Conservation (phyloP, 2,797 vertebrate genomes). For the Tenualosa ilisha region DNA sequence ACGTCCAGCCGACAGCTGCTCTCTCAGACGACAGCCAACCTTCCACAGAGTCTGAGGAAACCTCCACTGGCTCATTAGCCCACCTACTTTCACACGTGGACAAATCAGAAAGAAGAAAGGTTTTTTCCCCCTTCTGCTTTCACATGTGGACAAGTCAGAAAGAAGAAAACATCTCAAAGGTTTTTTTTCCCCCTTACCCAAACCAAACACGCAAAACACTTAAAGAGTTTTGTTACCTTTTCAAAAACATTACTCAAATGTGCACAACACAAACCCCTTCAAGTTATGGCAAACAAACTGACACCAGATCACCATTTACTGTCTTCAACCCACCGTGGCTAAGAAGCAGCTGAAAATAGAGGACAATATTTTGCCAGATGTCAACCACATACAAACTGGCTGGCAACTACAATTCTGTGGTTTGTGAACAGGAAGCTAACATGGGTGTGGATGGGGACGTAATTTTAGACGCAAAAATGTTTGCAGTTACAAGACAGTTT, state of each 20-base stretch:
- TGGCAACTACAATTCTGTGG: neutral
- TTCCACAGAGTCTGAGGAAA: slow-evolving; percentile 78
- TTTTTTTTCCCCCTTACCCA: slow-evolving; percentile 25
- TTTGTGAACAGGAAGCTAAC: neutral
- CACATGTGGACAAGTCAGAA: slow-evolving; percentile 47
- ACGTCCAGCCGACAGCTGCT: slow-evolving; percentile 70
- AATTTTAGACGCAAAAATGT: neutral
- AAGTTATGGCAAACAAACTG: neutral
- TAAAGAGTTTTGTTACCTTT: neutral
- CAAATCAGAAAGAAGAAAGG: slow-evolving; percentile 22
- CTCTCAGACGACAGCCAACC: slow-evolving; percentile 77
- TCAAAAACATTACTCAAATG: neutral
- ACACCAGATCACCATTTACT: neutral
- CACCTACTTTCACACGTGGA: slow-evolving; percentile 70
- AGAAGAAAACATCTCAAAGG: slow-evolving; percentile 37
- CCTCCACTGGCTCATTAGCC: slow-evolving; percentile 82
- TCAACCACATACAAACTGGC: neutral
- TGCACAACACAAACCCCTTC: neutral
- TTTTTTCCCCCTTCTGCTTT: slow-evolving; percentile 71
- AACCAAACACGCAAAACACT: neutral
- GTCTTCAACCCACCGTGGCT: neutral
- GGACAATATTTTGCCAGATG: neutral
- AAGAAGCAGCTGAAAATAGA: neutral
- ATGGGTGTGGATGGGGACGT: neutral
- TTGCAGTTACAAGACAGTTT: neutral